Evolutionary conservation across 1,140 invertebrate species (phyloP).

Genomic region (Acyrthosiphon pisum): DNA sequence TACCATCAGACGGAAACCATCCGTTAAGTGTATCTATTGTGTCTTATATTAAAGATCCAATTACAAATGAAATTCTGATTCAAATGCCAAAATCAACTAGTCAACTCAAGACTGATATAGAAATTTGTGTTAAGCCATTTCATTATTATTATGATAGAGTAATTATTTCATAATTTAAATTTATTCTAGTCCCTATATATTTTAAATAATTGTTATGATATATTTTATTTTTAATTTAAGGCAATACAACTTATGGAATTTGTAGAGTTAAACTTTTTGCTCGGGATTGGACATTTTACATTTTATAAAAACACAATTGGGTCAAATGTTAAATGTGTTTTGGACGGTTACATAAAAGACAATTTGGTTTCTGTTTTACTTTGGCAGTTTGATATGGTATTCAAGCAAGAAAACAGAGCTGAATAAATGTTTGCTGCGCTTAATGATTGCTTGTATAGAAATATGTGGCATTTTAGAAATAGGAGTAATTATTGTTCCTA

Average conservation of each 20-base stretch:
- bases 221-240: slow-evolving; percentile 63
- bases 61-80: slow-evolving; percentile 69
- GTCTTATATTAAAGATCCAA: slow-evolving; percentile 66
- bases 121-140: slow-evolving; percentile 92
- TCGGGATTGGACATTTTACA: slow-evolving; percentile 88
- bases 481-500: slow-evolving; percentile 89
- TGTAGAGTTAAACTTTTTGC: slow-evolving; percentile 86
- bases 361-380: slow-evolving; percentile 76
- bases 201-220: background rate
- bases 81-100: slow-evolving; percentile 62
- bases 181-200: background rate
- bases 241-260: slow-evolving; percentile 87
- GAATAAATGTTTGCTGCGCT: slow-evolving; percentile 90
- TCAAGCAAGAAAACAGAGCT: slow-evolving; percentile 89
- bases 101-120: slow-evolving; percentile 70
- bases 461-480: slow-evolving; percentile 89
- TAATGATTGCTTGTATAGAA: slow-evolving; percentile 92
- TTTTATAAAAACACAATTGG: slow-evolving; percentile 93
- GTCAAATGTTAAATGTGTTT: slow-evolving; percentile 75
- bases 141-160: slow-evolving; percentile 87
- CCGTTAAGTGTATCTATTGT: slow-evolving; percentile 74
- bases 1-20: slow-evolving; percentile 67
- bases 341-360: slow-evolving; percentile 73
- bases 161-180: slow-evolving; percentile 49
- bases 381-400: slow-evolving; percentile 88